Evolutionary conservation across 2,888 invertebrate species (phyloP), one percentile per base, ranked within the genome.

Genomic region (Junonia oenone): DNA sequence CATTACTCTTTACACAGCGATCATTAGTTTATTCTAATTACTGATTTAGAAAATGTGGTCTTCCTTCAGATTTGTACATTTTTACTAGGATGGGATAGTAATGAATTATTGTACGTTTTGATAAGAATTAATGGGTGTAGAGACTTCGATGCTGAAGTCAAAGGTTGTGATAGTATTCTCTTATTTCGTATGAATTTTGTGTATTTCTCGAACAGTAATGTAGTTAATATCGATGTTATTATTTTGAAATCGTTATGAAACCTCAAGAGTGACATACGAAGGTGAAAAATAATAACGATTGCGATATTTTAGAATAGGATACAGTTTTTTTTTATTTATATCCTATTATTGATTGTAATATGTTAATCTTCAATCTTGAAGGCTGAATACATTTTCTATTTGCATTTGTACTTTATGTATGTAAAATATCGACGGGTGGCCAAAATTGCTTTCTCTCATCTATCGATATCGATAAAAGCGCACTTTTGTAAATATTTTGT

Each of bases 401-500:
- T 63, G 64, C 63, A 65, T 62, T 66, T 68, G 46, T 59, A 59
- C 55, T 43, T 53, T 63, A 57, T 61, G 56, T 64, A 46, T 62
- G 50, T 54, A 56, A 59, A 62, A 59, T 58, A 61, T 63, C 55
- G 62, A 65, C 76, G 74, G 81, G 84, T 83, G 86, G 87, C 87
- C 89, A 87, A 88, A 81, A 81, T 76, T 64, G 74, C 76, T 80
- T 80, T 67, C 71, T 71, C 65, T 70, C 69, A 65, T 69, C 63
- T 68, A 67, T 70, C 72, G 70, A 72, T 72, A 72, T 62, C 71
- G 68, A 67, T 67, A 70, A 72, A 63, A 73, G 73, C 78, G 72
- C 82, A 77, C 74, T 75, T 78, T 78, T 89, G 89, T 89, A 90
- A 76, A 89, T 88, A 88, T 70, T 84, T 79, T 90, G 89, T 89